Conservation (phyloP, 2,888 invertebrate species). For the Leptogaster cylindrica region DNA sequence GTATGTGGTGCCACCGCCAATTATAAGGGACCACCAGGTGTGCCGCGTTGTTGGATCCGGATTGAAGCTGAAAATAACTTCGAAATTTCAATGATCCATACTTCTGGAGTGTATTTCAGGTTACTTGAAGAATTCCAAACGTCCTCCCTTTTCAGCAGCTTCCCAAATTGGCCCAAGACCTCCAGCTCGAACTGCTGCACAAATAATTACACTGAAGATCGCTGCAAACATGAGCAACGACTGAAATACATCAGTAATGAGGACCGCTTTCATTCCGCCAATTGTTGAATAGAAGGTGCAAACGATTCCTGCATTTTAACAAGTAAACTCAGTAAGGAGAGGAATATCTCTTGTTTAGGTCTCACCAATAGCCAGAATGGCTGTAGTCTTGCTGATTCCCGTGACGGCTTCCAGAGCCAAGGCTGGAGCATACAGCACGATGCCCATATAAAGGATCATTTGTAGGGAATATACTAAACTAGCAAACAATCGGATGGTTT, state of each 20-base stretch:
- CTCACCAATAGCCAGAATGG: constrained; percentile 74
- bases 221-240: constrained; percentile 85
- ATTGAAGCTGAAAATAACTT: constrained; percentile 74
- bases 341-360: too few species aligned
- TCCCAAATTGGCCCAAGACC: constrained; percentile 75
- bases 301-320: constrained; percentile 65
- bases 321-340: not conserved
- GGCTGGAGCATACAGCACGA: constrained; percentile 93
- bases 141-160: constrained; percentile 71
- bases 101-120: constrained; percentile 38
- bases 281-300: constrained; percentile 88
- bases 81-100: not conserved
- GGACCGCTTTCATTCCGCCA: constrained; percentile 90
- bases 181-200: constrained; percentile 73
- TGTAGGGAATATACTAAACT: constrained; percentile 87
- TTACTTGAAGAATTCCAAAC: constrained; percentile 75
- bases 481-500: constrained; percentile 74
- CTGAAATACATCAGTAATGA: constrained; percentile 86
- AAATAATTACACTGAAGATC: constrained; percentile 78
- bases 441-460: constrained; percentile 88
- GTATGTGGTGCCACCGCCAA: constrained; percentile 84
- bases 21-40: constrained; percentile 79
- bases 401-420: constrained; percentile 87
- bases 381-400: constrained; percentile 74
- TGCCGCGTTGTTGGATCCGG: constrained; percentile 82